A percentile compares a stretch with the other conserved stretches of the same genome.
Evolutionary conservation across 1,140 invertebrate species (phyloP).

Genomic region (Plutomurus gul): DNA sequence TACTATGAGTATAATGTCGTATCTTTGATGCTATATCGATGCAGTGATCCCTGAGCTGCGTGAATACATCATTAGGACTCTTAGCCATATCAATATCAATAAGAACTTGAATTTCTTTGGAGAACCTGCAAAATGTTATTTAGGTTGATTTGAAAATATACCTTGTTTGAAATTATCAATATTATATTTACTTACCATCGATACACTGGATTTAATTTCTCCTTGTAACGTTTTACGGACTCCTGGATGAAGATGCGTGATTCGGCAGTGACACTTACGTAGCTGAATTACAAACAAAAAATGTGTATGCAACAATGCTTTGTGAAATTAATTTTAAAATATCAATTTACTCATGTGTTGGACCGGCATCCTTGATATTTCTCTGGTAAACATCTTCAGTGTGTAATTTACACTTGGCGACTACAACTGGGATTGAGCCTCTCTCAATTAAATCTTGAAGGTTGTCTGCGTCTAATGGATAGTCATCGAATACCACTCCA

Average conservation of each 20-base stretch:
- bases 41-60: not conserved
- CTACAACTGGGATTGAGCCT: conserved; percentile 37
- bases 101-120: not conserved
- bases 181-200: too few species aligned
- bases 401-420: conserved; percentile 41
- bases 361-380: not conserved
- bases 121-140: not conserved
- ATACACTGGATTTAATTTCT: too few species aligned
- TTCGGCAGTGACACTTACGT: too few species aligned
- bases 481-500: conserved; percentile 48
- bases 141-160: not conserved
- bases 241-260: too few species aligned
- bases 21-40: not conserved
- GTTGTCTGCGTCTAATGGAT: conserved; percentile 33
- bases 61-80: conserved; percentile 2
- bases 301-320: not conserved
- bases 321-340: not conserved
- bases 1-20: not conserved
- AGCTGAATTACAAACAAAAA: not conserved
- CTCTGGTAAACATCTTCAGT: not conserved
- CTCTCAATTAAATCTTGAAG: conserved; percentile 42
- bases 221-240: too few species aligned
- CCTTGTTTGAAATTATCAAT: too few species aligned
- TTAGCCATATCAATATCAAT: not conserved
- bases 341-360: not conserved